These are phyloP conservation scores for Sphinx pinastri DNA, from an alignment of 2,888 invertebrate species.

Conservation along the genomic window DNA sequence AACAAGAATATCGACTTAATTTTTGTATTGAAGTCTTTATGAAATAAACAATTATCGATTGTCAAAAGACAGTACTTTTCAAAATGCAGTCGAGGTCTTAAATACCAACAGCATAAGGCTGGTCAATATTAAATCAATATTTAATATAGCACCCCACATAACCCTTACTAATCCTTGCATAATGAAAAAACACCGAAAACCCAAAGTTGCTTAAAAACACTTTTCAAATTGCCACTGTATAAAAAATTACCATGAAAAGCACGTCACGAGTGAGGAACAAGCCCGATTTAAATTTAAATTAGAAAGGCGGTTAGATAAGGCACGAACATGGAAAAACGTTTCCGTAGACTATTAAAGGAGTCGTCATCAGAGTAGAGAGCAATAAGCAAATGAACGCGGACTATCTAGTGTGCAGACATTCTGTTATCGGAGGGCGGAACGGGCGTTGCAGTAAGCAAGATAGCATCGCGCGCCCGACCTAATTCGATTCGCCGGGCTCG, in stretches of 20 bases:
- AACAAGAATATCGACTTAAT: background rate
- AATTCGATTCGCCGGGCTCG: slow-evolving; percentile 70
- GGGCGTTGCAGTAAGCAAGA: slow-evolving; percentile 61
- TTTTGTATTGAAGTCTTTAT: too few relatives aligned
- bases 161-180: too few relatives aligned
- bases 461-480: slow-evolving; percentile 74
- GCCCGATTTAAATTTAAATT: slow-evolving; percentile 57
- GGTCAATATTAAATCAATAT: too few relatives aligned
- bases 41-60: too few relatives aligned
- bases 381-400: slow-evolving; percentile 73
- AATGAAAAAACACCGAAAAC: too few relatives aligned
- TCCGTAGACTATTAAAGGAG: slow-evolving; percentile 60
- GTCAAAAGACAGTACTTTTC: too few relatives aligned
- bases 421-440: slow-evolving; percentile 60
- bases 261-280: slow-evolving; percentile 6
- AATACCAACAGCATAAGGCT: too few relatives aligned
- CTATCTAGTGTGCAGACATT: slow-evolving; percentile 66
- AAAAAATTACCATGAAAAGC: slow-evolving; percentile 30
- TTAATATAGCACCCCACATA: too few relatives aligned
- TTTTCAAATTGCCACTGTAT: background rate
- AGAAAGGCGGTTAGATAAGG: slow-evolving; percentile 62
- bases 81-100: too few relatives aligned
- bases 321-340: slow-evolving; percentile 65
- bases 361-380: slow-evolving; percentile 63
- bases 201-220: too few relatives aligned